These are phyloP conservation scores for Eilema sororculum DNA, from an alignment of 2,888 invertebrate species.

Conservation along the genomic window DNA sequence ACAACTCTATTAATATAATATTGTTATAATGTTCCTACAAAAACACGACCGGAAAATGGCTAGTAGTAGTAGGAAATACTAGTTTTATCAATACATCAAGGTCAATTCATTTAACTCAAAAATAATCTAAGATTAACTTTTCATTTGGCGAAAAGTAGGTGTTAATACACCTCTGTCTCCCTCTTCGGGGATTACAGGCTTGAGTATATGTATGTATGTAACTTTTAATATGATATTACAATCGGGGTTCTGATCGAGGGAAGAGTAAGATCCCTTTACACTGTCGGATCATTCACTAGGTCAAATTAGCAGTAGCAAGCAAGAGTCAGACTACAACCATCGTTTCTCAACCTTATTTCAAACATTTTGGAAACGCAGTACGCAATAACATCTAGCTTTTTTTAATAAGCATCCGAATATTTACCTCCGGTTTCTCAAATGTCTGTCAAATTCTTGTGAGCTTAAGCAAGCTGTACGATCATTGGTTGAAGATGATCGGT, in stretches of 20 bases:
- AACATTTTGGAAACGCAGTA: too few relatives aligned
- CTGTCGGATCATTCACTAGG: not conserved
- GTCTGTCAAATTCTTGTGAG: not conserved
- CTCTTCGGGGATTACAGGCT: too few relatives aligned
- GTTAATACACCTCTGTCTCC: too few relatives aligned
- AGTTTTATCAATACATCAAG: not conserved
- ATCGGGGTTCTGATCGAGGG: not conserved
- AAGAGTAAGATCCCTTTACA: not conserved
- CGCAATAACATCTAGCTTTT: too few relatives aligned
- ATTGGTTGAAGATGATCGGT: not conserved
- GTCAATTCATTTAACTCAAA: not conserved
- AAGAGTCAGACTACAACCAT: not conserved
- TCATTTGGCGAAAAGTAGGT: too few relatives aligned
- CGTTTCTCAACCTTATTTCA: not conserved
- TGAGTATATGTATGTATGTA: too few relatives aligned
- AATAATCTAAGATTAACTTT: not conserved
- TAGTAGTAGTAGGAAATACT: not conserved
- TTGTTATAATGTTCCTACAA: constrained; percentile 4
- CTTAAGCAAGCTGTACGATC: not conserved
- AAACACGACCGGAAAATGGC: not conserved
- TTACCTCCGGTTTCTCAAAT: too few relatives aligned
- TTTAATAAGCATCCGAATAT: too few relatives aligned
- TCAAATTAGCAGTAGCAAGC: not conserved
- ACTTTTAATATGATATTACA: not conserved
- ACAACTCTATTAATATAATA: not conserved